Conservation (phyloP, 2,797 vertebrate genomes). For the Etheostoma perlongum region DNA sequence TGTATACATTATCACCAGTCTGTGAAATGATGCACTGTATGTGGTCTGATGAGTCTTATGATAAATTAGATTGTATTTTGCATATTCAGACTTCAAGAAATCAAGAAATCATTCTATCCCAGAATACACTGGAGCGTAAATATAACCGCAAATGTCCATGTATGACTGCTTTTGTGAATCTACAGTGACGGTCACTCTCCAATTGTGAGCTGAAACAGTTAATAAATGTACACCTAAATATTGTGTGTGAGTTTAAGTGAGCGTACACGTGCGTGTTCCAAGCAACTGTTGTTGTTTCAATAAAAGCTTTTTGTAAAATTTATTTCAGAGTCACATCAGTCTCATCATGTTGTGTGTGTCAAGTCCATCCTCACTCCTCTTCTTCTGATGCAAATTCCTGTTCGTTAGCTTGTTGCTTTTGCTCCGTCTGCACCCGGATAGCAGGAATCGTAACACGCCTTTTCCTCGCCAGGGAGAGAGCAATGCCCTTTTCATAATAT, state of each 20-base stretch:
- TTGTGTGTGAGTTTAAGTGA: slow-evolving; percentile 28
- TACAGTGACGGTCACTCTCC: slow-evolving; percentile 38
- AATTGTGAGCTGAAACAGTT: slow-evolving; percentile 22
- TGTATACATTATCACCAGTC: slow-evolving; percentile 14
- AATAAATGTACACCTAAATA: slow-evolving; percentile 37
- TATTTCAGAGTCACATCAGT: slow-evolving; percentile 32
- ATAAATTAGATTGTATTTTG: slow-evolving; percentile 41
- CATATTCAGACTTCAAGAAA: slow-evolving; percentile 49
- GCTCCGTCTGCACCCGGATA: slow-evolving; percentile 60
- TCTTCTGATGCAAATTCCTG: slow-evolving; percentile 53
- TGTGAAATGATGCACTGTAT: slow-evolving; percentile 17
- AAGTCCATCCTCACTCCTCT: slow-evolving; percentile 45
- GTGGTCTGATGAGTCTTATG: slow-evolving; percentile 1
- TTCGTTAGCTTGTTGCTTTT: slow-evolving; percentile 27
- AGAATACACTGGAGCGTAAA: slow-evolving; percentile 31
- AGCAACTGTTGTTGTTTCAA: slow-evolving; percentile 58
- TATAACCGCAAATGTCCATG: slow-evolving; percentile 18
- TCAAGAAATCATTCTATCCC: slow-evolving; percentile 28
- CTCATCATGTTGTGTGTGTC: not conserved
- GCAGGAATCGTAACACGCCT: slow-evolving; percentile 72
- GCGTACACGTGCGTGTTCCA: slow-evolving; percentile 25
- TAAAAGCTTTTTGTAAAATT: slow-evolving; percentile 62
- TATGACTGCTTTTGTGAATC: slow-evolving; percentile 59
- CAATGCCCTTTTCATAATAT: slow-evolving; percentile 87
- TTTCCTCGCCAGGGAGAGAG: slow-evolving; percentile 81